These are phyloP conservation scores for Chiroxiphia lanceolata DNA, from an alignment of 2,797 vertebrate species.

Conservation along the genomic window DNA sequence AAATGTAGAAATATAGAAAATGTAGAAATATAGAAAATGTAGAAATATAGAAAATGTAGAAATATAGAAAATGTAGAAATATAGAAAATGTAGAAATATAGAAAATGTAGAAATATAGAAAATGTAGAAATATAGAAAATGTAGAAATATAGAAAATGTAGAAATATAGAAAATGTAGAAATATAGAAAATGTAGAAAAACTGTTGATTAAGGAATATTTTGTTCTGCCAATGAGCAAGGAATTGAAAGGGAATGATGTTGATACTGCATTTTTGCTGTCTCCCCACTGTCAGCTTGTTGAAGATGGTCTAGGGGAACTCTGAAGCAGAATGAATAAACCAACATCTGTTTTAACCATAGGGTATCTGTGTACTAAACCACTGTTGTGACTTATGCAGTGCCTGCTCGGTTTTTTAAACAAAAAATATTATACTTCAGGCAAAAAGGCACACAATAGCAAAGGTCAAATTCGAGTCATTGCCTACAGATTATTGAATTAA, in stretches of 20 bases:
- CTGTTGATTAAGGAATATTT: neutral
- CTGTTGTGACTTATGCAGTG: neutral
- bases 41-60: neutral
- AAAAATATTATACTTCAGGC: neutral
- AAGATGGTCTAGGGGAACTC: neutral
- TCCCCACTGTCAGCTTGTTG: neutral
- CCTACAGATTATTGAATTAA: neutral
- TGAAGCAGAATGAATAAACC: neutral
- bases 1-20: neutral
- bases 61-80: too few relatives aligned
- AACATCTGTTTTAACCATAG: neutral
- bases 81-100: too few relatives aligned
- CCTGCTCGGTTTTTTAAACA: neutral
- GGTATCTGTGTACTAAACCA: neutral
- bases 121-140: neutral
- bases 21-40: too few relatives aligned
- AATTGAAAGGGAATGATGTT: neutral
- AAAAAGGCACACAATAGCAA: neutral
- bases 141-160: neutral
- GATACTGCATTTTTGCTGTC: neutral
- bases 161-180: too few relatives aligned
- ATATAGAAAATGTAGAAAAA: neutral
- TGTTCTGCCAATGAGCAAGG: neutral
- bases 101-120: neutral
- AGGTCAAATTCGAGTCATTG: neutral